Evolutionary conservation across 1,140 invertebrate genomes (phyloP).

Genomic region (Manduca sexta): DNA sequence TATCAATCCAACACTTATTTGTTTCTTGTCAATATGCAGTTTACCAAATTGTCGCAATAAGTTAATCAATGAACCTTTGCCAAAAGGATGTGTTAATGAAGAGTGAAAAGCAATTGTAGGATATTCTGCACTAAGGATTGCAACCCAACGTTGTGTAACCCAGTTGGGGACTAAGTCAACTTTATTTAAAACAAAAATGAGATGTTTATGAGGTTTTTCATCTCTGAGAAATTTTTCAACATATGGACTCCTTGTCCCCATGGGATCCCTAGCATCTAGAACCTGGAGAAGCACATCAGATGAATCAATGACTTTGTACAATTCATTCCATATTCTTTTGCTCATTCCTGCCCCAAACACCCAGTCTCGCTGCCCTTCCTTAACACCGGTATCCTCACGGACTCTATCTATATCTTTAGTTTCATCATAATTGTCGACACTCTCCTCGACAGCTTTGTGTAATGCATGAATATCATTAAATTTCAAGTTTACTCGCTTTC

Average conservation of each 20-base stretch:
- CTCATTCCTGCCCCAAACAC: slow-evolving; percentile 95
- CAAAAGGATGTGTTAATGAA: slow-evolving; percentile 98
- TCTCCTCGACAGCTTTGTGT: slow-evolving; percentile 80
- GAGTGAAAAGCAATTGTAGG: slow-evolving; percentile 99
- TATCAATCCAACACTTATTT: slow-evolving; percentile 99
- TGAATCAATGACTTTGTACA: slow-evolving; percentile 99
- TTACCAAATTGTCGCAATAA: slow-evolving; percentile 97
- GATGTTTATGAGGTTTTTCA: slow-evolving; percentile 95
- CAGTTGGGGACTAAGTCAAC: slow-evolving; percentile 96
- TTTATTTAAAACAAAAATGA: slow-evolving; percentile 97
- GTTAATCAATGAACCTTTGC: slow-evolving; percentile 98
- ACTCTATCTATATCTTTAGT: slow-evolving; percentile 88
- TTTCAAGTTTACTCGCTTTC: slow-evolving; percentile 92
- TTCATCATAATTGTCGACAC: slow-evolving; percentile 84
- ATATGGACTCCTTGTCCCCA: slow-evolving; percentile 94
- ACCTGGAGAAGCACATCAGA: slow-evolving; percentile 97
- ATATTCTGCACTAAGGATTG: slow-evolving; percentile 93
- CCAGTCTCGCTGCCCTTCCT: slow-evolving; percentile 84
- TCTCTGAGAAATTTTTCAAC: slow-evolving; percentile 93
- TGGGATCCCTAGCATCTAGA: slow-evolving; percentile 94
- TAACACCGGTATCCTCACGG: slow-evolving; percentile 86
- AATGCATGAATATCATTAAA: slow-evolving; percentile 83
- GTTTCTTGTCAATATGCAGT: slow-evolving; percentile 95
- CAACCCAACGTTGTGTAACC: slow-evolving; percentile 97
- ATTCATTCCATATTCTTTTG: slow-evolving; percentile 98